Base-by-base conservation (phyloP, 2,113 vertebrate genomes). In the Columba livia region DNA sequence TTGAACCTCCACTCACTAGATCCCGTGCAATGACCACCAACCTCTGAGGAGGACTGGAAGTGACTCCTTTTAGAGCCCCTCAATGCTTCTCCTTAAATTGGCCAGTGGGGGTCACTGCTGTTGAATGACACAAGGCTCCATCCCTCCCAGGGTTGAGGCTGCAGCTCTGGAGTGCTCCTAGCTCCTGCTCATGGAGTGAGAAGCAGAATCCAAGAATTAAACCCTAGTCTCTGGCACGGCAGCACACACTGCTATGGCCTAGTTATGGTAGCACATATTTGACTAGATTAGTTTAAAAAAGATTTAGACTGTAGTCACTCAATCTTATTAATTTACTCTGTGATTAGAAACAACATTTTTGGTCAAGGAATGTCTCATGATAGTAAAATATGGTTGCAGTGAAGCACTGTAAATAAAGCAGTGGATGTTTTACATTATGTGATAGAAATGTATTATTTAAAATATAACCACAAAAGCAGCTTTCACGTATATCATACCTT, bases 81-180 rank as follows among this genome's bases (percentile, higher is more conserved):
- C 98, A 98, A 98, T 93, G 97, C 98, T 98, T 98, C 98, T 98
- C 98, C 98, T 98, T 98, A 98, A 98, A 98, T 98, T 98, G 98
- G 98, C 97, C 98, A 98, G 98, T 98, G 98, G 98, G 98, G 98
- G 98, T 98, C 98, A 98, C 97, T 98, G 98, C 97, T 98, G 98
- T 97, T 97, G 98, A 98, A 98, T 97, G 98, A 98, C 97, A 98
- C 98, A 98, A 98, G 98, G 98, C 97, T 98, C 98, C 98, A 98
- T 98, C 98, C 98, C 98, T 98, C 98, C 98, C 97, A 98, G 97
- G 97, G 98, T 97, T 98, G 98, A 98, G 98, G 98, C 98, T 98
- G 98, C 97, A 97, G 97, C 95, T 98, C 97, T 97, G 98, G 98
- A 98, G 97, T 82, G 97, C 98, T 98, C 97, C 98, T 98, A 98